Conservation (phyloP, 2,113 vertebrate genomes). For the Phoxinus phoxinus region DNA sequence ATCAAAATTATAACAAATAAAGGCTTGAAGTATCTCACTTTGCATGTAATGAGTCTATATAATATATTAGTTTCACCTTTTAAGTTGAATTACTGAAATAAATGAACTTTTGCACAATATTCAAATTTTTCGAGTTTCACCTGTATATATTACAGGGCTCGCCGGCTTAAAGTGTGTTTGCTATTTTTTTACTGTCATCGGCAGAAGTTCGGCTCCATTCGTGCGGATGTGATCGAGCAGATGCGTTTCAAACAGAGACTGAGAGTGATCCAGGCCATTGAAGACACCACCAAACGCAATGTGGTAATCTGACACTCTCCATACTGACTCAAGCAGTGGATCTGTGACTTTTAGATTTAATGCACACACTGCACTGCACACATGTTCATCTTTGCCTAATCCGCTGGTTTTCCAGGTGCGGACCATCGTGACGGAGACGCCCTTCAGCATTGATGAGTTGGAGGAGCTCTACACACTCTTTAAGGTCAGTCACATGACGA, state of each 20-base stretch:
- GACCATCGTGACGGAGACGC: conserved; percentile 94
- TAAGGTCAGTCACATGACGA: conserved; percentile 80
- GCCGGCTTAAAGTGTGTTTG: background rate
- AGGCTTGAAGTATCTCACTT: too few relatives aligned
- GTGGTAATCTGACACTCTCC: conserved; percentile 79
- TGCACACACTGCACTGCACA: background rate
- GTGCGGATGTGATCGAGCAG: conserved; percentile 95
- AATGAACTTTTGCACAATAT: too few relatives aligned
- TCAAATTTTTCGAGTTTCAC: too few relatives aligned
- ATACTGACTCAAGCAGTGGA: background rate
- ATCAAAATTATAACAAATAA: too few relatives aligned
- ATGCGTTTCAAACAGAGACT: conserved; percentile 98
- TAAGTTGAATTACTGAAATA: too few relatives aligned
- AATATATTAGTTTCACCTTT: too few relatives aligned
- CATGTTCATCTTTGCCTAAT: background rate
- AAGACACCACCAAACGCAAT: conserved; percentile 96
- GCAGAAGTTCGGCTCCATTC: conserved; percentile 95
- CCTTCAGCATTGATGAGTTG: conserved; percentile 91
- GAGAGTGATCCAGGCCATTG: conserved; percentile 95
- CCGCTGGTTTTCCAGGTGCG: conserved; percentile 81
- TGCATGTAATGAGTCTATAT: too few relatives aligned
- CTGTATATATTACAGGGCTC: too few relatives aligned
- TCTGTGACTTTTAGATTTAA: background rate
- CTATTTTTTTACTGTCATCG: conserved; percentile 34
- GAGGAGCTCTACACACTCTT: conserved; percentile 95